These are phyloP conservation scores for Mystacornis crossleyi DNA, from an alignment of 2,113 vertebrate genomes.

Conservation along the genomic window DNA sequence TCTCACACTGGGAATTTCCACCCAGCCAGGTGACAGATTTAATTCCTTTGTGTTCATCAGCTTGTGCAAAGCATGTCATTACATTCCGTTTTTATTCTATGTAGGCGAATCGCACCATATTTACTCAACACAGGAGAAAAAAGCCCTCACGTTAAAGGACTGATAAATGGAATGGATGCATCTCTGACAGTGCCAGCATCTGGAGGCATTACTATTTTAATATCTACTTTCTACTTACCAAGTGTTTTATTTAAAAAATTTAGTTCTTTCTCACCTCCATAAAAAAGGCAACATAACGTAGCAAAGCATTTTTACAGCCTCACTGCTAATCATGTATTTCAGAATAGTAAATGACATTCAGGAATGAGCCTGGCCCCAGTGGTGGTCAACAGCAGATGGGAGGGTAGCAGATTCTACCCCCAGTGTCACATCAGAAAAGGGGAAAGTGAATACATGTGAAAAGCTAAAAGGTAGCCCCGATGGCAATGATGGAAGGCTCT, in stretches of 20 bases:
- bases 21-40: neutral
- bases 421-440: neutral
- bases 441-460: neutral
- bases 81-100: neutral
- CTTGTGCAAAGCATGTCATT: neutral
- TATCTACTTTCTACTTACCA: neutral
- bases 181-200: neutral
- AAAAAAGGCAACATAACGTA: neutral
- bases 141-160: neutral
- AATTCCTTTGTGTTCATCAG: neutral
- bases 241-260: neutral
- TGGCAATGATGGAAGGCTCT: neutral
- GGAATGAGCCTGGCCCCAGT: neutral
- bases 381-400: conserved; percentile 37
- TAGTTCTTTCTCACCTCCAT: neutral
- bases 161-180: neutral
- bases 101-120: neutral
- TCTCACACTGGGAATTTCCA: neutral
- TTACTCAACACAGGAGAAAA: neutral
- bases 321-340: neutral
- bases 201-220: conserved; percentile 46
- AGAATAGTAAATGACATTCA: conserved; percentile 18
- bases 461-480: neutral
- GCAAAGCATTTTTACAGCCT: conserved; percentile 35
- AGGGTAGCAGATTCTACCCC: conserved; percentile 19